phyloP scores from a whole-genome alignment of 2,797 vertebrate species.

The Eulemur albifrons region DNA sequence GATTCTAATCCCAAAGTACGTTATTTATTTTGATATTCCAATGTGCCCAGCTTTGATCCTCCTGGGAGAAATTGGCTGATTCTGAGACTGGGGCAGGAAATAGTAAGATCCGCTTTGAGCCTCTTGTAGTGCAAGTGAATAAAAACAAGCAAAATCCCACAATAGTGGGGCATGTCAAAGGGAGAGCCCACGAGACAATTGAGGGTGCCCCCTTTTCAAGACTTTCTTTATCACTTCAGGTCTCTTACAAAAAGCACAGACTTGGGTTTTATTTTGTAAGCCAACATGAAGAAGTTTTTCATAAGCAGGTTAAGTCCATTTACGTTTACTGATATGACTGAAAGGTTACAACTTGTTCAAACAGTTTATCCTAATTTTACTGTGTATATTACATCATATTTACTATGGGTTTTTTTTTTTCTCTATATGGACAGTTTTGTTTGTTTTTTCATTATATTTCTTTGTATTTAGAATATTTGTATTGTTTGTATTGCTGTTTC shows the following conservation, averaged over 20 bases:
- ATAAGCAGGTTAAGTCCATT: background rate
- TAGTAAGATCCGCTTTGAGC: background rate
- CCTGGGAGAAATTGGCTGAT: background rate
- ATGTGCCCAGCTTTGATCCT: background rate
- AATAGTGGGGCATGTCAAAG: accelerated
- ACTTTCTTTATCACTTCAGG: background rate
- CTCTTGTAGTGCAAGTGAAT: background rate
- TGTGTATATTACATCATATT: background rate
- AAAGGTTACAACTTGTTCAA: background rate
- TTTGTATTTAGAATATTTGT: background rate
- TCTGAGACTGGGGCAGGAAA: background rate
- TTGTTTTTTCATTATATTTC: background rate
- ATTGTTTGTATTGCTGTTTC: background rate
- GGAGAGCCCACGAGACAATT: accelerated
- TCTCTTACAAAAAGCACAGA: background rate
- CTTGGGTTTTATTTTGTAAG: background rate
- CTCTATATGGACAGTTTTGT: background rate
- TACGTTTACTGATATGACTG: background rate
- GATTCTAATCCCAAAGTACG: background rate
- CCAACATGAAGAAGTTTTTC: background rate
- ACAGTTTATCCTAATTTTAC: background rate
- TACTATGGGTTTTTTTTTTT: background rate
- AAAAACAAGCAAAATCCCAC: background rate
- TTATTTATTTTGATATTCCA: background rate
- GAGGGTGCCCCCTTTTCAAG: no score